Evolutionary conservation across 23 tunicate genomes (phyloP), one percentile per base, ranked within the genome.

Genomic region (Botrylloides violaceus): DNA sequence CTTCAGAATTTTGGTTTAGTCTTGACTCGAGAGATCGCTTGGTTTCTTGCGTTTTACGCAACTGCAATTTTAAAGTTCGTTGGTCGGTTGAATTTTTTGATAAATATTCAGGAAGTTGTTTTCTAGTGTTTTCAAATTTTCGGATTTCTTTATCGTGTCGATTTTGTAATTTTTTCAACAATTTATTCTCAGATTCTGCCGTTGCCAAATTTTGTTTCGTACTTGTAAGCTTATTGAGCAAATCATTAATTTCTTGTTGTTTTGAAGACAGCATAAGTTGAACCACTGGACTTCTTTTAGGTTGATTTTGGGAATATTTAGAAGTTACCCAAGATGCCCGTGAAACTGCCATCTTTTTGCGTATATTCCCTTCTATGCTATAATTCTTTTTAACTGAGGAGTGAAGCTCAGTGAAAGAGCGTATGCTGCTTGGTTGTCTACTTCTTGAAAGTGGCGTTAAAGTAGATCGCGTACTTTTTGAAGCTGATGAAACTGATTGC

Each of bases 11-110:
- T 35, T 78, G 78, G 31, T 61, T 66, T 28, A 90, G 34, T 61
- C 71, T 71, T 21, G 66, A n/a, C 57, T 90, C 97, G 73, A 84
- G 34, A 6, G 21, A 39, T 70, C 97, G 55, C 70, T 90, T 85
- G 3, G 76, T 26, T 61, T 83, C 97, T 61, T 90, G 84, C 22
- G 71, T 47, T 58, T 79, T 83, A 36, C 91, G 50, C 33, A 90
- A 48, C 32, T 84, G 35, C n/a, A 79, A 64, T 74, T 90, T 90
- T 0, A 90, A 36, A 9, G 79, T 73, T 30, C 97, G 50, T 53
- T 90, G 85, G 2, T 90, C 97, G n/a, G 83, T 90, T 50, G 75
- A 75, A 68, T 90, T 88, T 49, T 70, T 81, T 29, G 81, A 59
- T 3, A 90, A 82, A 24, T 82, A 55, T 31, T 90, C 61, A 21